These are phyloP conservation scores for Oithona nana DNA, from an alignment of 2,888 invertebrate genomes.

Conservation along the genomic window DNA sequence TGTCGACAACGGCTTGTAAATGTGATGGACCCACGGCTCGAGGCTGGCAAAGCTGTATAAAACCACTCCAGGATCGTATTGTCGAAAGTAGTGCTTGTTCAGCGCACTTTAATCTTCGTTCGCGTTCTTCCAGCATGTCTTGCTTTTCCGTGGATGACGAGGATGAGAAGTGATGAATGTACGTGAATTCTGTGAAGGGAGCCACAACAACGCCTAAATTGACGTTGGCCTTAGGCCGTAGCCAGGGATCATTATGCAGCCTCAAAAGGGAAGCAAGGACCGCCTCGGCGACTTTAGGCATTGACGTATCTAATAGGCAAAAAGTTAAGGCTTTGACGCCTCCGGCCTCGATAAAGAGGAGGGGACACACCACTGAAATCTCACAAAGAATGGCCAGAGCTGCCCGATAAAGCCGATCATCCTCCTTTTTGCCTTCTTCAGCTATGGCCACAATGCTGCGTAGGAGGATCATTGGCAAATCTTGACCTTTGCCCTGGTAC, in stretches of 20 bases:
- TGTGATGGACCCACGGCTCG: constrained; percentile 38
- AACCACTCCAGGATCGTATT: constrained; percentile 76
- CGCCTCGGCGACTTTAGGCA: constrained; percentile 73
- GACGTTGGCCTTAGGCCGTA: constrained; percentile 50
- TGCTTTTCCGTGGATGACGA: neutral
- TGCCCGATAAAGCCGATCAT: constrained; percentile 61
- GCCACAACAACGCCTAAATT: constrained; percentile 72
- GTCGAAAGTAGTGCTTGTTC: constrained; percentile 60
- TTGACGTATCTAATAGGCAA: constrained; percentile 63
- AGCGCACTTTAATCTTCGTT: constrained; percentile 50
- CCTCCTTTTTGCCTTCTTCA: constrained; percentile 54
- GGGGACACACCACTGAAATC: constrained; percentile 64
- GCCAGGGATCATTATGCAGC: constrained; percentile 61
- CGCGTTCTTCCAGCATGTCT: neutral
- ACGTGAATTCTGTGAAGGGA: constrained; percentile 72
- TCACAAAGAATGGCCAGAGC: constrained; percentile 74
- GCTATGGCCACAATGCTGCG: constrained; percentile 63
- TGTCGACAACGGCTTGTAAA: constrained; percentile 53
- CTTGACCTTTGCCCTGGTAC: constrained; percentile 38
- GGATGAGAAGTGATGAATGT: constrained; percentile 13
- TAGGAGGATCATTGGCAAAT: constrained; percentile 52
- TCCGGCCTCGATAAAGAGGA: constrained; percentile 54
- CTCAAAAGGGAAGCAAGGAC: constrained; percentile 67
- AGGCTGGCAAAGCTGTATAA: constrained; percentile 57
- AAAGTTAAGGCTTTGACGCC: constrained; percentile 61